Evolutionary conservation across 2,113 vertebrate genomes (phyloP).

Genomic region (Blennius ocellaris): DNA sequence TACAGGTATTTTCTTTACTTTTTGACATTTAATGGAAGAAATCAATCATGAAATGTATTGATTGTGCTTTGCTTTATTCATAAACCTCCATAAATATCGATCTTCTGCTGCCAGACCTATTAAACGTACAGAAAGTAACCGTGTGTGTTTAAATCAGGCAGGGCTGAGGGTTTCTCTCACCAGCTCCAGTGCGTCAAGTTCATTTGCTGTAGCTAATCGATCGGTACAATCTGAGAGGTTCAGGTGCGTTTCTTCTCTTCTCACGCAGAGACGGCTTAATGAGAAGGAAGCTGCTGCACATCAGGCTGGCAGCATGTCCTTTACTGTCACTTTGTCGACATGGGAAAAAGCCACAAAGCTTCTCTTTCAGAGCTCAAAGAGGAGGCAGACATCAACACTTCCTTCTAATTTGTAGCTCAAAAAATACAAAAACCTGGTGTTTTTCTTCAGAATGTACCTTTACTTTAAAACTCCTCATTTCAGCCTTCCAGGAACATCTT

Average conservation of each 20-base stretch:
- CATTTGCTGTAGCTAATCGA: conserved; percentile 47
- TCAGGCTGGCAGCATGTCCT: conserved; percentile 11
- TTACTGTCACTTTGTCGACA: conserved; percentile 7
- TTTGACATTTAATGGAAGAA: conserved; percentile 4
- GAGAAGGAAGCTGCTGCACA: conserved; percentile 6
- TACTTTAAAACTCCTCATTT: not conserved
- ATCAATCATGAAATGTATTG: not conserved
- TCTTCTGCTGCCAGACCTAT: not conserved
- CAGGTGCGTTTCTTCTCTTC: conserved; percentile 24
- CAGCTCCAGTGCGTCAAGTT: conserved; percentile 19
- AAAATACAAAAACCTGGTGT: too few relatives aligned
- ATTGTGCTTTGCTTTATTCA: not conserved
- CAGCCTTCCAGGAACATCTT: not conserved
- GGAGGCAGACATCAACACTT: not conserved
- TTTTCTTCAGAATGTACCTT: too few relatives aligned
- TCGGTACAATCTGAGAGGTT: conserved; percentile 24
- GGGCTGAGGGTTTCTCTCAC: too few relatives aligned
- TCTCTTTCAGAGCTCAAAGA: too few relatives aligned
- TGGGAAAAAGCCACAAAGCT: conserved; percentile 11
- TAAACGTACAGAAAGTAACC: too few relatives aligned
- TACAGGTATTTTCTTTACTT: not conserved
- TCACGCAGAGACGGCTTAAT: conserved; percentile 10
- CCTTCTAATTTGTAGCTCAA: not conserved
- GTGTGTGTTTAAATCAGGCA: too few relatives aligned
- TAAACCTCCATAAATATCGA: not conserved